Base-by-base conservation (phyloP, 2,888 invertebrate genomes). In the Eretmocerus hayati region DNA sequence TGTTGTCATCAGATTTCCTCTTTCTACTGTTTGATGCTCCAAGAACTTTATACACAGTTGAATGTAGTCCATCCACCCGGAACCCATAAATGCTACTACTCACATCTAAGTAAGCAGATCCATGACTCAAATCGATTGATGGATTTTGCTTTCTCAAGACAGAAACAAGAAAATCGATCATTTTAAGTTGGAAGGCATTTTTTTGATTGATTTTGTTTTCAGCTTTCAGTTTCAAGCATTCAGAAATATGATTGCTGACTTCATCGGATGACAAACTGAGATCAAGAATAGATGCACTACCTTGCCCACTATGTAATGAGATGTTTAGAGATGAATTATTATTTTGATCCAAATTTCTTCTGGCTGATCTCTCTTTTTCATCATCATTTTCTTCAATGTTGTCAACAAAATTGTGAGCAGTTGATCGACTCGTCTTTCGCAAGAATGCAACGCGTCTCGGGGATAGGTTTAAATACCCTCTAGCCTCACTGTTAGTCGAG, bases 31-130 rank as follows among this genome's bases (percentile, higher is more conserved):
- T n/a, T n/a, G n/a, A n/a, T n/a, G n/a, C n/a, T 2, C 83, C 86
- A 1, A 82, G 81, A 74, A 92, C 84, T 64, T 88, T 86, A 55
- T 89, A 73, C 2, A 87, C 84, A 65, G 90, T 87, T 39, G 82
- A 77, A 67, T 92, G 85, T 13, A 92, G 81, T 37, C 84, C 84
- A 71, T 94, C 93, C 0, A 94, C 93, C 52, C 93, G 78, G 53
- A 85, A 81, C 0, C 89, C 85, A 71, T 93, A 93, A 44, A 93
- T 90, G 65, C 89, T 87, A 1, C 90, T 82, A n/a, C 91, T 88
- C 0, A 91, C 91, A 69, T 93, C 93, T 40, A 94, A 74, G 1
- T 92, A 85, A 1, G 87, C 85, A 43, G 90, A 87, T 2, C 89
- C 92, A n/a, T 89, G 81, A 79, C 89, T 82, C 42, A 87, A 75